Evolutionary conservation across 1,140 invertebrate genomes (phyloP), one percentile per base, ranked within the genome.

Genomic region (Drosophila ohnishii): DNA sequence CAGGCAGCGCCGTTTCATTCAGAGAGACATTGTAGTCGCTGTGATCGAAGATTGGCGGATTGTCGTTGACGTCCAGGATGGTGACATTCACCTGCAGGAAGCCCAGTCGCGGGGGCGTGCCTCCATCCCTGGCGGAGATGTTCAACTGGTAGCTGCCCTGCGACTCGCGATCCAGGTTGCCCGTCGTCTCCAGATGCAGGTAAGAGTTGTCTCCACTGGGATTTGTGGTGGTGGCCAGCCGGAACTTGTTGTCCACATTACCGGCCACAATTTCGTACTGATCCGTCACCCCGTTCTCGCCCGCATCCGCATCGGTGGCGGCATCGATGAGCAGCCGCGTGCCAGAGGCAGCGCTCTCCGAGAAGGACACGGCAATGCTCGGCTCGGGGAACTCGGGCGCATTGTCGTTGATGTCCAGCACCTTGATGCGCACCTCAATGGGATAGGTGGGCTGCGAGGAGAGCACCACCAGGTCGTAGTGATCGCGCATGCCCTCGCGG

Each of bases 371-470:
- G 0, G 95, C 95, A 42, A 97, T 96, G 69, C 94, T 95, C 0
- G 95, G 94, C 90, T 99, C 97, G 1, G 97, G 97, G 92, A 98
- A 98, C 91, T 96, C 95, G 0, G 97, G 97, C 28, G 95, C 93
- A 92, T 98, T 97, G 92, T 98, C 97, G 91, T 98, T 98, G 19
- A 97, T 94, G 91, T 98, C 97, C 1, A 95, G 91, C 2, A 98
- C 96, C 13, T 95, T 92, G 65, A 98, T 96, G 64, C 96, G 93
- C 11, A 98, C 97, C 92, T 98, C 97, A 59, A 98, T 97, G 0
- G 97, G 97, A 92, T 98, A 98, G 0, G 97, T 98, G 4, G 97
- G 97, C 86, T 97, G 97, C 87, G 96, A 97, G 10, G 97, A 98
- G 16, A 98, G 92, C 4, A 98, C 95, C 16, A 98, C 97, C 56